Conservation (phyloP, 2,797 vertebrate genomes). For the Rhynchotus rufescens region DNA sequence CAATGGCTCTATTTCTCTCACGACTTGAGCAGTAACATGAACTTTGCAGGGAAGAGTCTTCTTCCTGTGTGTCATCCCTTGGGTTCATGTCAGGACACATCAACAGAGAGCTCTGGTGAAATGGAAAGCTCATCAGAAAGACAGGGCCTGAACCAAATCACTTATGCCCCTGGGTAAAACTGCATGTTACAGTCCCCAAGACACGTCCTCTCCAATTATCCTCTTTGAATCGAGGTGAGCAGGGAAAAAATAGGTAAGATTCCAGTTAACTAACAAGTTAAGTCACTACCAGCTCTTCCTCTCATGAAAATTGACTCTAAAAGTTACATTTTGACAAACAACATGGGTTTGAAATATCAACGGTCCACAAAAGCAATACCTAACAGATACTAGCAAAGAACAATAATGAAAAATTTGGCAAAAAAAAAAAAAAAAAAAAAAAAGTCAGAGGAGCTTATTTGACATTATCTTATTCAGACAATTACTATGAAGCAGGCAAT, state of each 20-base stretch:
- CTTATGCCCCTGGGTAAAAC: slow-evolving; percentile 9
- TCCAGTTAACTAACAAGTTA: neutral
- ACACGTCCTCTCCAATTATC: slow-evolving; percentile 24
- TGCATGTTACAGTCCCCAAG: neutral
- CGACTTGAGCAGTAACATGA: neutral
- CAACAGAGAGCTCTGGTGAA: neutral
- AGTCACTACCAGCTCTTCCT: neutral
- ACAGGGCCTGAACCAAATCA: neutral
- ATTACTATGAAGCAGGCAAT: neutral
- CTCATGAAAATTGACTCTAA: neutral
- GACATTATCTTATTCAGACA: neutral
- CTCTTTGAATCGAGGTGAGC: neutral
- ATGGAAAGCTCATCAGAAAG: neutral
- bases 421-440: neutral
- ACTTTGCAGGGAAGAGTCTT: slow-evolving; percentile 22
- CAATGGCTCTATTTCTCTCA: neutral
- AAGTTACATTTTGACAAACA: neutral
- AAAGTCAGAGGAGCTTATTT: neutral
- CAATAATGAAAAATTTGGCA: neutral
- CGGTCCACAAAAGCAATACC: neutral
- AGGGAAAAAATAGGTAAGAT: neutral
- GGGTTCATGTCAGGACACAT: slow-evolving; percentile 63
- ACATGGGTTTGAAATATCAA: neutral
- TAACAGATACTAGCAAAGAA: neutral
- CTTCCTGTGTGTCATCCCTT: neutral